Percentiles rank a stretch among this genome's conserved stretches.
phyloP scores from a whole-genome alignment of 2,888 invertebrate genomes.

The Ophion ventricosus region DNA sequence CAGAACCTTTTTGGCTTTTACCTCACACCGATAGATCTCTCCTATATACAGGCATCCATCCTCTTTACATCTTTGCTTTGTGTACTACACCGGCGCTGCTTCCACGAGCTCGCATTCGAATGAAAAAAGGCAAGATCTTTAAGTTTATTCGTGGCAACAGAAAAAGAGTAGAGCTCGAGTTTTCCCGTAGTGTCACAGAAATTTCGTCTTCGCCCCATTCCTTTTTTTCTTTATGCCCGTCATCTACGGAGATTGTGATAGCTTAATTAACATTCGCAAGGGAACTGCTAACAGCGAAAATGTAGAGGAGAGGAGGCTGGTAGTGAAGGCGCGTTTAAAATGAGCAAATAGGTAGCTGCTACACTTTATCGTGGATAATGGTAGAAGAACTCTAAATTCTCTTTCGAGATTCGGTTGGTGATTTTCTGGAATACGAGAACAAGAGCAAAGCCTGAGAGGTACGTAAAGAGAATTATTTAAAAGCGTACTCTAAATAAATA shows the following conservation, averaged over 20 bases:
- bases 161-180: slow-evolving; percentile 11
- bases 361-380: slow-evolving; percentile 46
- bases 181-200: slow-evolving; percentile 25
- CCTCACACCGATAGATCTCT: slow-evolving; percentile 1
- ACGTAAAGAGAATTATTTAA: background rate
- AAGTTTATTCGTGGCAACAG: slow-evolving; percentile 43
- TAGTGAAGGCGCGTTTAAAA: slow-evolving; percentile 26
- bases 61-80: slow-evolving; percentile 21
- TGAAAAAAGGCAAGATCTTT: slow-evolving; percentile 42
- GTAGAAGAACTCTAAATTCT: background rate
- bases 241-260: slow-evolving; percentile 3
- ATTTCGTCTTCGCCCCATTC: slow-evolving; percentile 23
- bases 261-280: slow-evolving; percentile 14
- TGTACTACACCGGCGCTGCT: background rate
- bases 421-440: background rate
- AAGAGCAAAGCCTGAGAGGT: background rate
- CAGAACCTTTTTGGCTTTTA: background rate
- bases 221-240: slow-evolving; percentile 23
- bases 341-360: slow-evolving; percentile 50
- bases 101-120: slow-evolving; percentile 11
- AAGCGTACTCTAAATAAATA: background rate
- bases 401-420: background rate
- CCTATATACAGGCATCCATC: slow-evolving; percentile 2
- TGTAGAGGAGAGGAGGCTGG: background rate
- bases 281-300: background rate